phyloP scores from a whole-genome alignment of 2,797 vertebrate species.

The Mormyrus hasselquistii region DNA sequence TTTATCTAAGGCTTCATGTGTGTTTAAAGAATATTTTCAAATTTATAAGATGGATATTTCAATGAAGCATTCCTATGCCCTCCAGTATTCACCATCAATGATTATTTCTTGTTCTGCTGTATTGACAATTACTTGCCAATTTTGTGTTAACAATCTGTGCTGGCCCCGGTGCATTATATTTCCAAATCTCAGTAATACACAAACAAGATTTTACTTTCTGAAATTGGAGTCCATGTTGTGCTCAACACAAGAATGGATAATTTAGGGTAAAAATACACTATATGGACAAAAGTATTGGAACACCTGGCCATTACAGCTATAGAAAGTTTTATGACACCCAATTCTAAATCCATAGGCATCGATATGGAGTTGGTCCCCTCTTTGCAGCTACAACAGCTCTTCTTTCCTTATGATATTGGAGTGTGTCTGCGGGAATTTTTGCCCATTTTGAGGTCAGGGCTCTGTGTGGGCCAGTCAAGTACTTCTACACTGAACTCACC shows the following conservation, averaged over 20 bases:
- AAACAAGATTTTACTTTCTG: background rate
- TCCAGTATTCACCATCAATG: background rate
- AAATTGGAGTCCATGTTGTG: background rate
- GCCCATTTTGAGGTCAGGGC: background rate
- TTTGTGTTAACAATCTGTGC: background rate
- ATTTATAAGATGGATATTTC: background rate
- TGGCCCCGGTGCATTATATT: background rate
- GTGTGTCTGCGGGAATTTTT: background rate
- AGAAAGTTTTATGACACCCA: background rate
- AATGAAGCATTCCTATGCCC: background rate
- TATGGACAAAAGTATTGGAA: background rate
- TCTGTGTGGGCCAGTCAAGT: background rate
- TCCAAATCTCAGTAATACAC: background rate
- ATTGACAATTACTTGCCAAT: background rate
- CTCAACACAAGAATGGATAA: background rate
- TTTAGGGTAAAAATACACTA: background rate
- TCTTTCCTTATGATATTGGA: background rate
- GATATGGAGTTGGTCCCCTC: background rate
- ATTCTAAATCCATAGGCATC: background rate
- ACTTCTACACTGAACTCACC: background rate
- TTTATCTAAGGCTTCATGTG: background rate
- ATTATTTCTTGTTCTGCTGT: background rate
- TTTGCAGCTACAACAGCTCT: background rate
- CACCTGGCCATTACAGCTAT: background rate
- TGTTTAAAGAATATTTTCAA: background rate